Percentiles rank a stretch among this genome's conserved stretches.
Conservation (phyloP, 2,888 invertebrate genomes). For the Folsomia manolachei region DNA sequence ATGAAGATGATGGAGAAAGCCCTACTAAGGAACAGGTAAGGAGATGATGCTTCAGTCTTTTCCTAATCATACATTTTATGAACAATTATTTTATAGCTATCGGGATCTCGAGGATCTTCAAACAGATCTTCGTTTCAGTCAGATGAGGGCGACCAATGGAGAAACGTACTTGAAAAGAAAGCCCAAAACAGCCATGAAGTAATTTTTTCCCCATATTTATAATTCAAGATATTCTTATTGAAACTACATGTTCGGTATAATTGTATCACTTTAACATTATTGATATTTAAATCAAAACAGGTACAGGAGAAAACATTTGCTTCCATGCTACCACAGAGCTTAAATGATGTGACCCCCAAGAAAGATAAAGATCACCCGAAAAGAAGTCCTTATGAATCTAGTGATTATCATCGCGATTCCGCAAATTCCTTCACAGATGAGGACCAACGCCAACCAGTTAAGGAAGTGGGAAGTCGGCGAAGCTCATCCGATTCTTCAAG, state of each 20-base stretch:
- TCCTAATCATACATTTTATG: background rate
- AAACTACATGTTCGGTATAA: background rate
- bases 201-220: too few relatives aligned
- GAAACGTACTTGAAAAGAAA: slow-evolving; percentile 44
- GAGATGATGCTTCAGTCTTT: background rate
- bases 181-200: slow-evolving; percentile 43
- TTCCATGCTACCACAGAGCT: slow-evolving; percentile 19
- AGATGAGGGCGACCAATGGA: slow-evolving; percentile 45
- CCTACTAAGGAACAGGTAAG: slow-evolving; percentile 16
- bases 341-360: slow-evolving; percentile 7
- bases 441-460: background rate
- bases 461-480: background rate
- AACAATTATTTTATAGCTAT: background rate
- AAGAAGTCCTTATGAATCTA: background rate
- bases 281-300: slow-evolving; percentile 18
- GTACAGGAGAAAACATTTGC: slow-evolving; percentile 30
- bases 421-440: background rate
- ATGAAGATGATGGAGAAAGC: slow-evolving; percentile 27
- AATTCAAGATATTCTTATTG: too few relatives aligned
- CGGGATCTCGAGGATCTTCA: background rate
- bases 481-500: slow-evolving; percentile 12
- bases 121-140: slow-evolving; percentile 36
- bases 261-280: background rate
- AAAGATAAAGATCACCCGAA: slow-evolving; percentile 9
- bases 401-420: background rate